Evolutionary conservation across 2,797 vertebrate species (phyloP).

Genomic region (Urophycis tenuis): DNA sequence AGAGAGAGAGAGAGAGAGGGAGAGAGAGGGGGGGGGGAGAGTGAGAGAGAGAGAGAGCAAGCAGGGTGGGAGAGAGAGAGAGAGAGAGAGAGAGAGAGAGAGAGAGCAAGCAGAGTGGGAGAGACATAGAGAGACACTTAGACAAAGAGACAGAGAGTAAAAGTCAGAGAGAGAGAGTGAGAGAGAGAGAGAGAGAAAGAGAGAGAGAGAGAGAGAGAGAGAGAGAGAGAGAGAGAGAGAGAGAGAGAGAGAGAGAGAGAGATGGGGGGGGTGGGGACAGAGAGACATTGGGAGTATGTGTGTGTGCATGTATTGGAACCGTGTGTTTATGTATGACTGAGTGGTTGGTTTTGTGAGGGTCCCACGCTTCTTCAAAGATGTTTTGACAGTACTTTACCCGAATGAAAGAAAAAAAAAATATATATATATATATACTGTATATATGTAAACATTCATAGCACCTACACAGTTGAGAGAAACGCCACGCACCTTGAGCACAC

Average conservation of each 20-base stretch:
- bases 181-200: too few relatives aligned
- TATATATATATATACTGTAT: background rate
- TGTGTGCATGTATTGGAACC: background rate
- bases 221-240: too few relatives aligned
- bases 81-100: background rate
- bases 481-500: background rate
- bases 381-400: background rate
- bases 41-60: background rate
- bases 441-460: background rate
- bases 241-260: too few relatives aligned
- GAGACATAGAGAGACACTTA: background rate
- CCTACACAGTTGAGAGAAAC: background rate
- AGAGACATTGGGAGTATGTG: too few relatives aligned
- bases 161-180: background rate
- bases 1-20: background rate
- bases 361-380: background rate
- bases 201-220: too few relatives aligned
- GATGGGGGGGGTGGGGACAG: too few relatives aligned
- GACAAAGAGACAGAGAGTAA: background rate
- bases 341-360: background rate
- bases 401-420: background rate
- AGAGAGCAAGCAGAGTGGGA: too few relatives aligned
- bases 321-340: background rate
- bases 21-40: background rate
- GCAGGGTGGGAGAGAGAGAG: background rate